Evolutionary conservation across 2,113 vertebrate species (phyloP), one percentile per base, ranked within the genome.

Genomic region (Stomatorhinus ivindoensis): DNA sequence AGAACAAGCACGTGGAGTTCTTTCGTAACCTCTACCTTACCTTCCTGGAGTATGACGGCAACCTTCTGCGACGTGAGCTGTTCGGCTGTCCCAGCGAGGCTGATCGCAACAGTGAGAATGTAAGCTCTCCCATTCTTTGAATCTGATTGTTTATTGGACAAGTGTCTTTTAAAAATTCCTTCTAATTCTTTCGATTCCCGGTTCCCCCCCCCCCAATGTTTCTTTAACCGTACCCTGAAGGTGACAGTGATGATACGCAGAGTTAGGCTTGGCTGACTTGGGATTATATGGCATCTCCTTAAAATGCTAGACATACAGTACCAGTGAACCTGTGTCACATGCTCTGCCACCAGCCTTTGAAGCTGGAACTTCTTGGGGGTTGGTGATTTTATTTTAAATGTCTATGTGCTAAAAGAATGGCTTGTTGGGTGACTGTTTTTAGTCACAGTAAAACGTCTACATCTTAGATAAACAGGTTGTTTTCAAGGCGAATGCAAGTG

Each of bases 1-100:
- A 99, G 94, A 99, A 99, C 96, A 99, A 99, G 91, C 98, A 99
- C 0, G 98, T 99, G 80, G 98, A 99, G 94, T 99, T 99, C 85
- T 99, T 99, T 93, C 95, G 98, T 55, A 99, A 99, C 90, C 98
- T 99, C 87, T 99, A 99, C 92, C 96, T 99, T 89, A 99, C 98
- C 44, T 99, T 99, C 89, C 95, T 99, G 94, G 98, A 99, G 92
- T 99, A 99, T 0, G 98, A 99, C 0, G 98, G 98, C 13, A 99
- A 99, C 94, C 96, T 99, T 73, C 94, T 99, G 89, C 93, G 98
- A 46, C 93, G 98, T 2, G 98, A 99, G 76, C 96, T 99, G 42
- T 99, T 99, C 8, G 98, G 98, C 87, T 99, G 98, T 90, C 97
- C 98, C 91, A 99, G 98, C 1, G 97, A 98, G 88, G 94, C 97